Evolutionary conservation across 2,797 vertebrate species (phyloP), one percentile per base, ranked within the genome.

Genomic region (Tangara arthus): DNA sequence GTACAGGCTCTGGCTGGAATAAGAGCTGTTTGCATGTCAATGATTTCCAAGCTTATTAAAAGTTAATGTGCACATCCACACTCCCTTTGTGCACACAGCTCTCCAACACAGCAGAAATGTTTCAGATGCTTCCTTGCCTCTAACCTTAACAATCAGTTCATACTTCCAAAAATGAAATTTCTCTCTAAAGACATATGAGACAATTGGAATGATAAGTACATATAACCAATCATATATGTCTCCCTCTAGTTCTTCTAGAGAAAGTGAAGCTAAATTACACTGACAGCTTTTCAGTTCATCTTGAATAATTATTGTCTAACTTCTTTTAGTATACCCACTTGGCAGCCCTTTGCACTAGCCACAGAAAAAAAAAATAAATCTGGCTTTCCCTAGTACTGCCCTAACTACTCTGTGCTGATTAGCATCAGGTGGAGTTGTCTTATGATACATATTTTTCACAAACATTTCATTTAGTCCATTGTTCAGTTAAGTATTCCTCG

Each of bases 11-110:
- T 77, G 64, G 71, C 68, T 85, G 60, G 52, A 94, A 53, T 64
- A 83, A 66, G 20, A 87, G 64, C 75, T 82, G 69, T 75, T 95
- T 86, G 82, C 76, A 78, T 68, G 87, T 71, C 85, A 83, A 35
- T 65, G 87, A 88, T 86, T 94, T 91, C 87, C 72, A 89, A 65
- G 65, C 82, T 86, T 68, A 89, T 91, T 94, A 88, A 92, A 96
- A 95, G 77, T 95, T 87, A 94, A 91, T 60, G 59, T 82, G 94
- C 87, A 39, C 60, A 53, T 87, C 89, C 2, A 2, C 63, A 59
- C 34, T 59, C 66, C 70, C 72, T 82, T 75, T 81, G 47, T 50
- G 73, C 69, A 72, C 14, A 37, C 42, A 57, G 88, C 83, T 83
- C 66, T 92, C 49, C 92, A 88, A 57, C 49, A 80, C 50, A 81